Percentiles rank a stretch among this genome's conserved stretches.
Evolutionary conservation across 2,113 vertebrate species (phyloP).

Genomic region (Alectura lathami): DNA sequence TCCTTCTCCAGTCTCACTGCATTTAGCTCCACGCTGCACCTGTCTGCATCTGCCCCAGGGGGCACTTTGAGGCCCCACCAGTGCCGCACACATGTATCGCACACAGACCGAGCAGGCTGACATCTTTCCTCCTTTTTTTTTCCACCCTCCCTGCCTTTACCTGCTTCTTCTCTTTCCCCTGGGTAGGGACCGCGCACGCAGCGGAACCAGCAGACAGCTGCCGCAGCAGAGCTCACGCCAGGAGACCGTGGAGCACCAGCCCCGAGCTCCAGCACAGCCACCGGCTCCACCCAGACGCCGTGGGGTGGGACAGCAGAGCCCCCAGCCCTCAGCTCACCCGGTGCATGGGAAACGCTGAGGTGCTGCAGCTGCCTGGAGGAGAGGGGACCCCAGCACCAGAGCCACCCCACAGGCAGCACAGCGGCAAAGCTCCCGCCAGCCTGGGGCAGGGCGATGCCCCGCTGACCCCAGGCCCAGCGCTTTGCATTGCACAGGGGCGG

Average conservation of each 20-base stretch:
- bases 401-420: neutral
- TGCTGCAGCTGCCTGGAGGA: no score
- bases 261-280: neutral
- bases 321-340: no score
- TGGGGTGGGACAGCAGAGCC: neutral
- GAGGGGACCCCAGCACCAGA: neutral
- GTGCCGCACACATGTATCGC: neutral
- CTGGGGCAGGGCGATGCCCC: neutral
- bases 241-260: neutral
- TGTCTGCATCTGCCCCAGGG: neutral
- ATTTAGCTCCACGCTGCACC: neutral
- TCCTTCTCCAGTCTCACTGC: neutral
- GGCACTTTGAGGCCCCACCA: neutral
- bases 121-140: neutral
- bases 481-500: neutral
- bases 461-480: neutral
- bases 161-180: neutral
- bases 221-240: neutral
- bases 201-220: neutral
- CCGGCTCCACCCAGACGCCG: neutral
- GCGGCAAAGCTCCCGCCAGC: neutral
- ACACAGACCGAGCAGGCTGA: neutral
- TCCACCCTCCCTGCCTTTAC: neutral
- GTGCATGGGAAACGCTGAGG: no score
- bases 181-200: neutral